phyloP scores from a whole-genome alignment of 2,113 vertebrate species.

The Protobothrops flavoviridis region DNA sequence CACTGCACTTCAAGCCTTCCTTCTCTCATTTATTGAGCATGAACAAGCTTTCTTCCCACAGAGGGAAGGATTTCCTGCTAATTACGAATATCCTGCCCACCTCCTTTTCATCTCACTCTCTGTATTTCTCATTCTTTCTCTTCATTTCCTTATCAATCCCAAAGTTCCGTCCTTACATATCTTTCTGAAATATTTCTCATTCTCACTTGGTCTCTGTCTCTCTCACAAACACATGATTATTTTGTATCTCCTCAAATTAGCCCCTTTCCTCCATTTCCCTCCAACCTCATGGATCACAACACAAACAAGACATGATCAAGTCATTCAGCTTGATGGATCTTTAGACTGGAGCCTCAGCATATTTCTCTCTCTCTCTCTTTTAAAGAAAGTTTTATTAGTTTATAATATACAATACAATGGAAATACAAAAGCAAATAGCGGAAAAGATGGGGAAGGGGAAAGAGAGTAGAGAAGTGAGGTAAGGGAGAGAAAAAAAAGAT shows the following conservation, averaged over 20 bases:
- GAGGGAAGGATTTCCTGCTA: not conserved
- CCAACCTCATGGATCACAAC: not conserved
- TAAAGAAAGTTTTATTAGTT: too few relatives aligned
- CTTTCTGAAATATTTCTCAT: not conserved
- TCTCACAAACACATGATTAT: not conserved
- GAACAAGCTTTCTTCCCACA: not conserved
- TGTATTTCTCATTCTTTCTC: not conserved
- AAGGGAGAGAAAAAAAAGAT: too few relatives aligned
- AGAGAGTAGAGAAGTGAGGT: too few relatives aligned
- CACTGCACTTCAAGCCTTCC: not conserved
- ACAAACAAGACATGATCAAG: not conserved
- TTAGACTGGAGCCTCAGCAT: not conserved
- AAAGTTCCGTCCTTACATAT: not conserved
- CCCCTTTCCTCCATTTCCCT: not conserved
- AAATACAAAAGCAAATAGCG: too few relatives aligned
- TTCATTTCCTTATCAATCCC: not conserved
- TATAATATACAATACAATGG: too few relatives aligned
- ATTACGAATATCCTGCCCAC: not conserved
- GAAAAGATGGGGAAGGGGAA: too few relatives aligned
- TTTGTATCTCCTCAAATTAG: not conserved
- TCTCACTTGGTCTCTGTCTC: not conserved
- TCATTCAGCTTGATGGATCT: not conserved
- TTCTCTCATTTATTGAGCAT: not conserved
- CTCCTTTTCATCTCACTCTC: not conserved
- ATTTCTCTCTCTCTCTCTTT: not conserved